Evolutionary conservation across 2,797 vertebrate species (phyloP).

Genomic region (Neosilurus mollespiculum): DNA sequence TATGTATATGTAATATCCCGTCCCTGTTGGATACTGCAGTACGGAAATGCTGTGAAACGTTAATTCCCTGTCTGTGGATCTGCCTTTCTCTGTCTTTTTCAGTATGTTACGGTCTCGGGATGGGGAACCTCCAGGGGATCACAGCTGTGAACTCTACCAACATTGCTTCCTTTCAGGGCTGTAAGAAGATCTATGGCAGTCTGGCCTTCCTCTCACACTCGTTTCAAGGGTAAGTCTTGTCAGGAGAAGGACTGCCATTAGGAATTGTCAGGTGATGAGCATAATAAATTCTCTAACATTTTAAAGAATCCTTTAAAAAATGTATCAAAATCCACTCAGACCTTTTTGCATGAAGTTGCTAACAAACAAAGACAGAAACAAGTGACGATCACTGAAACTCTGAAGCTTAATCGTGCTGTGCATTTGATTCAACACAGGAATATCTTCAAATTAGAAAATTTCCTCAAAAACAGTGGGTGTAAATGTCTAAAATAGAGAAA

Average conservation of each 20-base stretch:
- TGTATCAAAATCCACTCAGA: too few relatives aligned
- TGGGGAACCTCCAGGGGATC: conserved; percentile 78
- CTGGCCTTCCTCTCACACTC: conserved; percentile 87
- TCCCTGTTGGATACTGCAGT: neutral
- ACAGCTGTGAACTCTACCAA: conserved; percentile 82
- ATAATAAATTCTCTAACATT: neutral
- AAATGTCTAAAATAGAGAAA: too few relatives aligned
- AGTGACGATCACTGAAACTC: too few relatives aligned
- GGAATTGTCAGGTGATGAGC: neutral
- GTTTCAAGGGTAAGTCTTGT: conserved; percentile 77
- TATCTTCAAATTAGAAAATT: too few relatives aligned
- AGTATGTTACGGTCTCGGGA: conserved; percentile 92
- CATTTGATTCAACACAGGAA: too few relatives aligned
- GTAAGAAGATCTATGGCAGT: conserved; percentile 92
- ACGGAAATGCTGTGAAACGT: neutral
- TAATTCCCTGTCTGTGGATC: neutral
- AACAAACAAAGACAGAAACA: too few relatives aligned
- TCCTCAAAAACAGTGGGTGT: too few relatives aligned
- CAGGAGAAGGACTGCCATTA: neutral
- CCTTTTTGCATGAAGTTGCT: too few relatives aligned
- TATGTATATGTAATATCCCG: neutral
- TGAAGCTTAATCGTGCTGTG: too few relatives aligned
- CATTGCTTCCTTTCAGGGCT: conserved; percentile 82
- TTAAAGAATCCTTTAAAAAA: too few relatives aligned
- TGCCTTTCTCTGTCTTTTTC: neutral